phyloP scores from a whole-genome alignment of 2,797 vertebrate genomes.

The Ctenosaura bakeri region DNA sequence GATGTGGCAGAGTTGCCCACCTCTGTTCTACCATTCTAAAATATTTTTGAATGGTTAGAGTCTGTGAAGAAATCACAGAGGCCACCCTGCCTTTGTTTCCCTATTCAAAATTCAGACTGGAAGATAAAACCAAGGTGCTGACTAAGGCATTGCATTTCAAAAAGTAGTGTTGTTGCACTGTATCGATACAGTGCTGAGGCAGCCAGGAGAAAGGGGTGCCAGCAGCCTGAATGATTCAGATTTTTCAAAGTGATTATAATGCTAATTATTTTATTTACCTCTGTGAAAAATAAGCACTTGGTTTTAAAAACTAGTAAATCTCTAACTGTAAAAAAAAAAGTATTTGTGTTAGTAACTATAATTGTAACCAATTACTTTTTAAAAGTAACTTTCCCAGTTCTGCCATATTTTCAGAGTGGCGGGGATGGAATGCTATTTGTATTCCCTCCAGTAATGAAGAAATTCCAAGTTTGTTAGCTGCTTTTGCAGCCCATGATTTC shows the following conservation, averaged over 20 bases:
- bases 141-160: neutral
- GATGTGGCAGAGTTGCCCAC: no score
- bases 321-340: no score
- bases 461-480: slow-evolving; percentile 7
- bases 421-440: neutral
- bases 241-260: neutral
- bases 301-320: no score
- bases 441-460: neutral
- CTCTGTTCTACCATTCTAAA: no score
- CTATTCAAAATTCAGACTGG: no score
- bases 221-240: neutral
- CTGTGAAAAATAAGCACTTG: no score
- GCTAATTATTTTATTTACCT: no score
- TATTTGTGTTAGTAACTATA: neutral
- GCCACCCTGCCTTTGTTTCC: no score
- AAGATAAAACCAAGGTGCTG: no score
- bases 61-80: no score
- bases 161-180: no score
- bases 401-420: slow-evolving; percentile 30
- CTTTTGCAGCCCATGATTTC: slow-evolving; percentile 7
- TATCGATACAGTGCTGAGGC: neutral
- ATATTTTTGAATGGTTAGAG: no score
- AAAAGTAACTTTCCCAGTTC: neutral
- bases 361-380: neutral
- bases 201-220: neutral